Evolutionary conservation across 1,140 invertebrate genomes (phyloP).

Genomic region (Aradophagus sp.): DNA sequence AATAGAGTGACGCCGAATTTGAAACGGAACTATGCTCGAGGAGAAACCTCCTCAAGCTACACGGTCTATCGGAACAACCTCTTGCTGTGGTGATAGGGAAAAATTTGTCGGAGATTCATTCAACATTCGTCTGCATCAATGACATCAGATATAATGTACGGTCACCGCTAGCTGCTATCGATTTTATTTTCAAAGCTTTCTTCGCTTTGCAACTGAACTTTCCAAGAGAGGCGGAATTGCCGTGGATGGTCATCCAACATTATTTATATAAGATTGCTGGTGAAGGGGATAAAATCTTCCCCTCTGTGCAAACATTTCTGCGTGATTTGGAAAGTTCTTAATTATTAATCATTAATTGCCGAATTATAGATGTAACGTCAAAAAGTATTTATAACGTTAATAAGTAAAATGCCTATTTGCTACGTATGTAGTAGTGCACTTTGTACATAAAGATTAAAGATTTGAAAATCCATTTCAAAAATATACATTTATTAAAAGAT

Average conservation of each 20-base stretch:
- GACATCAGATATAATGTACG: slow-evolving; percentile 1
- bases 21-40: background rate
- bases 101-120: slow-evolving; percentile 21
- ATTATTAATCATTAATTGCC: background rate
- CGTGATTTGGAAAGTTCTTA: background rate
- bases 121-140: slow-evolving; percentile 1
- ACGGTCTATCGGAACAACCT: slow-evolving; percentile 15
- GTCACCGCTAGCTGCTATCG: slow-evolving; percentile 1
- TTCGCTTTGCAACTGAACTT: slow-evolving; percentile 1
- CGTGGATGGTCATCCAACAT: slow-evolving; percentile 5
- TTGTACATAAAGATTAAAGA: slow-evolving; percentile 1
- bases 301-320: background rate
- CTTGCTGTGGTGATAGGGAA: slow-evolving; percentile 13
- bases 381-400: slow-evolving; percentile 4
- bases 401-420: slow-evolving; percentile 13
- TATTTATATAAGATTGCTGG: slow-evolving; percentile 7
- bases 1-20: background rate
- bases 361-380: no score
- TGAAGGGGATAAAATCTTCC: background rate
- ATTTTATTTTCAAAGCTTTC: slow-evolving; percentile 9
- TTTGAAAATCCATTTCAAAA: slow-evolving; percentile 19
- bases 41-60: background rate
- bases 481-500: slow-evolving; percentile 13
- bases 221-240: slow-evolving; percentile 5
- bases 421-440: background rate